phyloP scores from a whole-genome alignment of 1,140 invertebrate genomes.

The Penaeus japonicus region DNA sequence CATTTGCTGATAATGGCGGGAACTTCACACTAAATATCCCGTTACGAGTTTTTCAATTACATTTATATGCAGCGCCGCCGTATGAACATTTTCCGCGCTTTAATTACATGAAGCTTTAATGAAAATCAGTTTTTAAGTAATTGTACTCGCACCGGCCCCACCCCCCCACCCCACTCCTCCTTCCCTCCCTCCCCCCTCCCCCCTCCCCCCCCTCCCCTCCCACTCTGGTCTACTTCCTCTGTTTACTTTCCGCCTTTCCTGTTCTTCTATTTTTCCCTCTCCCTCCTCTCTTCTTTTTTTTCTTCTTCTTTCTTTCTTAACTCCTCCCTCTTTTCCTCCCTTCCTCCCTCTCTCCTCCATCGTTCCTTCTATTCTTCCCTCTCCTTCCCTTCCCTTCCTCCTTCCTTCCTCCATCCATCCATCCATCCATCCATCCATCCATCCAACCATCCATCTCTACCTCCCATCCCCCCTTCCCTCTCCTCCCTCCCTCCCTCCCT shows the following conservation, averaged over 20 bases:
- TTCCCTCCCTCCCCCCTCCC: not conserved
- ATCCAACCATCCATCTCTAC: not conserved
- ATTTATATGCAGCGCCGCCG: no score
- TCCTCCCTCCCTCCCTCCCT: not conserved
- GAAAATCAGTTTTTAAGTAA: not conserved
- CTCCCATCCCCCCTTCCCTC: not conserved
- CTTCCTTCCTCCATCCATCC: not conserved
- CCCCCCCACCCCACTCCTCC: not conserved
- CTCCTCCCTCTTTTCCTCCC: not conserved
- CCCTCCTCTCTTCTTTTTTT: not conserved
- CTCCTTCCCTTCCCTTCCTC: no score
- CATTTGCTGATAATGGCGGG: no score
- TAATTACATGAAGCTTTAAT: no score
- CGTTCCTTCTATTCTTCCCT: not conserved
- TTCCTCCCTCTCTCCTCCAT: not conserved
- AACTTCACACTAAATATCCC: no score
- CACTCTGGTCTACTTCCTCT: not conserved
- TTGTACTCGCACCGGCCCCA: no score
- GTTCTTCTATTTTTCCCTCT: not conserved
- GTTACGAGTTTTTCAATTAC: no score
- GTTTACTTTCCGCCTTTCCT: not conserved
- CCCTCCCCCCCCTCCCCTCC: not conserved
- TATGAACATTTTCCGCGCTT: no score
- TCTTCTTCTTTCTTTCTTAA: not conserved
- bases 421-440: not conserved